Percentiles rank a stretch among this genome's conserved stretches.
These are phyloP conservation scores for Helicorthomorpha holstii DNA, from an alignment of 1,140 invertebrate species.

Conservation along the genomic window DNA sequence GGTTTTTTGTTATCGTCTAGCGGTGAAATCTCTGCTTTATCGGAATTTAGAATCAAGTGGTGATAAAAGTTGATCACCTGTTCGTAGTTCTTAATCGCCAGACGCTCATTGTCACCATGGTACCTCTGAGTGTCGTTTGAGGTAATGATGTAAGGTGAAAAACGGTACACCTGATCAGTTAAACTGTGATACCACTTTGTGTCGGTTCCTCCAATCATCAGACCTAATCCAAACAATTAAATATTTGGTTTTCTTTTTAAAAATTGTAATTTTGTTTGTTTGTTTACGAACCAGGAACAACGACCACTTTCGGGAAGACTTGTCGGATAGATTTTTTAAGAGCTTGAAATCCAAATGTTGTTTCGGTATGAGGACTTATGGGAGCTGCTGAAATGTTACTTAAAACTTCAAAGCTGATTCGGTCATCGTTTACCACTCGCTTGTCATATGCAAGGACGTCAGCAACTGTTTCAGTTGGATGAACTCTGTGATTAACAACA, in stretches of 20 bases:
- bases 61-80: slow-evolving; percentile 35
- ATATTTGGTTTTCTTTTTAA: not conserved
- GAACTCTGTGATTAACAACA: slow-evolving; percentile 35
- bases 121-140: slow-evolving; percentile 26
- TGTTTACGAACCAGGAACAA: slow-evolving; percentile 28
- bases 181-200: slow-evolving; percentile 32
- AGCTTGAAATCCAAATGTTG: slow-evolving; percentile 29
- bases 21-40: slow-evolving; percentile 12
- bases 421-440: slow-evolving; percentile 29
- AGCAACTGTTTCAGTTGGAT: slow-evolving; percentile 31
- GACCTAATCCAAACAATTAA: slow-evolving; percentile 17
- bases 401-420: slow-evolving; percentile 9
- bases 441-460: slow-evolving; percentile 33
- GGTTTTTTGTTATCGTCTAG: not conserved
- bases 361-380: slow-evolving; percentile 27
- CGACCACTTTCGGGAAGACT: slow-evolving; percentile 27
- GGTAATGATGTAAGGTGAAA: slow-evolving; percentile 28
- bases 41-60: slow-evolving; percentile 32
- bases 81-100: slow-evolving; percentile 31
- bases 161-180: slow-evolving; percentile 33
- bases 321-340: slow-evolving; percentile 30
- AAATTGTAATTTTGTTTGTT: not conserved
- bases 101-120: slow-evolving; percentile 37
- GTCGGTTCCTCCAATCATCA: slow-evolving; percentile 37
- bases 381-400: slow-evolving; percentile 22